Evolutionary conservation across 2,797 vertebrate species (phyloP).

Genomic region (Pseudochirops corinnae): DNA sequence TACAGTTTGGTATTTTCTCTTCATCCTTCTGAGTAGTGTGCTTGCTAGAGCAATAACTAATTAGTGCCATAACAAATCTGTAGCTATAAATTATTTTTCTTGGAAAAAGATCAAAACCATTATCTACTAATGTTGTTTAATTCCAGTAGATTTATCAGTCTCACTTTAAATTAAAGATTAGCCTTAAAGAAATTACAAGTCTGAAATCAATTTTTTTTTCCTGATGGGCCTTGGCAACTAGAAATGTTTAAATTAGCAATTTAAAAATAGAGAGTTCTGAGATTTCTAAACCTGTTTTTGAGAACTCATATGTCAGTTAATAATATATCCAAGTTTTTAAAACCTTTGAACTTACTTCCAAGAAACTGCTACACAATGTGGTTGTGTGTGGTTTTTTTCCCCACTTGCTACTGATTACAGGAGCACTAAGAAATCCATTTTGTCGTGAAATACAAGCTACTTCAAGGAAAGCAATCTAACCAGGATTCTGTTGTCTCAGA

Average conservation of each 20-base stretch:
- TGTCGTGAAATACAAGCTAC: slow-evolving; percentile 31
- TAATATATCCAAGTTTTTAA: slow-evolving; percentile 63
- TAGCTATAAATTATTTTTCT: slow-evolving; percentile 74
- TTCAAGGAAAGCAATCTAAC: slow-evolving; percentile 58
- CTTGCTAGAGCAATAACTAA: slow-evolving; percentile 77
- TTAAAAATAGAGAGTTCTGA: slow-evolving; percentile 62
- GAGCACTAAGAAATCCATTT: slow-evolving; percentile 62
- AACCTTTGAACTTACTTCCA: slow-evolving; percentile 70
- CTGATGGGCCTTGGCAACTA: neutral
- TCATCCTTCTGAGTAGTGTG: slow-evolving; percentile 70
- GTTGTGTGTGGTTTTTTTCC: neutral
- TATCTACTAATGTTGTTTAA: slow-evolving; percentile 72
- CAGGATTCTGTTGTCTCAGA: slow-evolving; percentile 9
- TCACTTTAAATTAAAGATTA: slow-evolving; percentile 69
- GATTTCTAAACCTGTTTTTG: slow-evolving; percentile 67
- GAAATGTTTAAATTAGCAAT: slow-evolving; percentile 73
- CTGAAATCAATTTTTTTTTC: slow-evolving; percentile 63
- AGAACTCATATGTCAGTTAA: slow-evolving; percentile 60
- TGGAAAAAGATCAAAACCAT: slow-evolving; percentile 78
- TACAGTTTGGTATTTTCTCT: slow-evolving; percentile 59
- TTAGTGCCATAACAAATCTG: slow-evolving; percentile 76
- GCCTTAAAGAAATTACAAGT: slow-evolving; percentile 61
- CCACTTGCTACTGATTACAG: slow-evolving; percentile 31
- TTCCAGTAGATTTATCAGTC: slow-evolving; percentile 67
- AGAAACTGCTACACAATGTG: slow-evolving; percentile 59